Conservation (phyloP, 1,140 invertebrate species). For the Anastatus disparis region DNA sequence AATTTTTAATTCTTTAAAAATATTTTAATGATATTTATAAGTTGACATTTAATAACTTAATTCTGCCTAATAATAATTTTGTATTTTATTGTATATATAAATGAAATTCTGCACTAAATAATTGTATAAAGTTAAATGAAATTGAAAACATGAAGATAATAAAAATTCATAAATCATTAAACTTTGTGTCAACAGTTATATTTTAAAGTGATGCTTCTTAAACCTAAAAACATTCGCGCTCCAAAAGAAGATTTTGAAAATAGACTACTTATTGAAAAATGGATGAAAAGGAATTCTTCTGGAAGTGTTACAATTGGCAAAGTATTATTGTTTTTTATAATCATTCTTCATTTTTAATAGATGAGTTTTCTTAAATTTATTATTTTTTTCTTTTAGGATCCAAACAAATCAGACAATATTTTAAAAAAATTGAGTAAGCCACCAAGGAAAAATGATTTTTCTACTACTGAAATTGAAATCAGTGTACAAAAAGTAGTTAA, state of each 20-base stretch:
- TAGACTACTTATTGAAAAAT: slow-evolving; percentile 25
- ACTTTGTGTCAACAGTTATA: too few relatives aligned
- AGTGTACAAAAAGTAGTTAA: background rate
- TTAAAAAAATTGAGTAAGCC: background rate
- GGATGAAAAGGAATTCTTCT: slow-evolving; percentile 23
- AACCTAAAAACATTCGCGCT: background rate
- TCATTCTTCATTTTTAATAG: background rate
- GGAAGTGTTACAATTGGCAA: background rate
- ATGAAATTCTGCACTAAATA: too few relatives aligned
- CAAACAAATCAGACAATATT: background rate
- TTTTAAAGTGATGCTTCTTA: slow-evolving; percentile 23
- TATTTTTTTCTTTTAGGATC: background rate
- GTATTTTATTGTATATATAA: too few relatives aligned
- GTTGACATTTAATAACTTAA: too few relatives aligned
- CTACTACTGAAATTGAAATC: background rate
- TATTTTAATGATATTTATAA: too few relatives aligned
- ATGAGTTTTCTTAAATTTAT: background rate
- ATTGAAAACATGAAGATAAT: too few relatives aligned
- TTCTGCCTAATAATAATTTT: too few relatives aligned
- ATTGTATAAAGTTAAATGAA: too few relatives aligned
- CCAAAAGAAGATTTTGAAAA: slow-evolving; percentile 19
- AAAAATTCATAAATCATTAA: too few relatives aligned
- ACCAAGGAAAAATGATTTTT: background rate
- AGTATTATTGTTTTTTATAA: background rate
- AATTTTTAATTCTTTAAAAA: too few relatives aligned